Conservation (phyloP, 2,888 invertebrate genomes). For the Sisyra terminalis region DNA sequence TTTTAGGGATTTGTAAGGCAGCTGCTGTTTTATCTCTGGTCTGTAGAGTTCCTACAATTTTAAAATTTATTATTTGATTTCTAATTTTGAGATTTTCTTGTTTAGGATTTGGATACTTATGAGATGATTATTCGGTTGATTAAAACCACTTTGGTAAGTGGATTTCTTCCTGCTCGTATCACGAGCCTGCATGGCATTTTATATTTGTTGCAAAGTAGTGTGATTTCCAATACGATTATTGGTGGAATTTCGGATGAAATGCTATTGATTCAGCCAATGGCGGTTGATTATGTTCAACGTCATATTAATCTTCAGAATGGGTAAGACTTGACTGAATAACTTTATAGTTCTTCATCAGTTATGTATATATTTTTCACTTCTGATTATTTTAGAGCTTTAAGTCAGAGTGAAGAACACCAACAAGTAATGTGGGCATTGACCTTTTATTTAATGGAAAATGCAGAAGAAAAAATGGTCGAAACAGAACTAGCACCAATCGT, state of each 20-base stretch:
- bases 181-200: constrained; percentile 47
- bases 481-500: constrained; percentile 37
- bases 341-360: not conserved
- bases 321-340: constrained; percentile 18
- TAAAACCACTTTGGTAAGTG: constrained; percentile 40
- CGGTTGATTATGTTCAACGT: constrained; percentile 33
- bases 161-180: constrained; percentile 41
- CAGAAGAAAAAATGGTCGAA: constrained; percentile 44
- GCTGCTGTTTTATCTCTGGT: constrained; percentile 45
- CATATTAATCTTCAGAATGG: constrained; percentile 25
- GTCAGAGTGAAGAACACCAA: constrained; percentile 40
- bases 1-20: constrained; percentile 49
- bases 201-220: constrained; percentile 44
- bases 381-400: constrained; percentile 19
- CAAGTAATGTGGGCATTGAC: constrained; percentile 56
- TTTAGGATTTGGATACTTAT: constrained; percentile 35
- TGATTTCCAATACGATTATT: constrained; percentile 28
- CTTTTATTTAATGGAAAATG: constrained; percentile 58
- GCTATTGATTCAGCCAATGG: constrained; percentile 31
- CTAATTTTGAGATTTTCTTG: constrained; percentile 6
- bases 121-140: constrained; percentile 43
- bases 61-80: constrained; percentile 2
- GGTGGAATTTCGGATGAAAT: constrained; percentile 30
- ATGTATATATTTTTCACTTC: not conserved
- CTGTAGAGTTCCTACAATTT: no score